Base-by-base conservation (phyloP, 2,113 vertebrate genomes). In the Caranx melampygus region DNA sequence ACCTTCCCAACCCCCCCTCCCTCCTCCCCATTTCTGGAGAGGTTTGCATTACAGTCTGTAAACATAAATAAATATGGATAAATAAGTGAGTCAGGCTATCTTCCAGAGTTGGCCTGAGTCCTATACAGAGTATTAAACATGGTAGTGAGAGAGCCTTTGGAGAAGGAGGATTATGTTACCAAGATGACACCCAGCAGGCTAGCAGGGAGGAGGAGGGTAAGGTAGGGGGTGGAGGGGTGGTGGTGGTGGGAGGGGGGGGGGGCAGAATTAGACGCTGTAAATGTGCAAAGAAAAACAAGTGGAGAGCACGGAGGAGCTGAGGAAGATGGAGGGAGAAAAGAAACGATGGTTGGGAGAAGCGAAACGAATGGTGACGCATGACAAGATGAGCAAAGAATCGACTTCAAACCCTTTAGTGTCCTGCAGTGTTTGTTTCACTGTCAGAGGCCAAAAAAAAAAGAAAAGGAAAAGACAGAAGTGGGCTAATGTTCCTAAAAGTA, bases 41-140 rank as follows among this genome's bases (percentile, higher is more conserved):
- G 76, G 58, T 62, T 69, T 13, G 21, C 33, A 14, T 74, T 34
- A 37, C 57, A 78, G 69, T 82, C 68, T 82, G 64, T 81, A 69
- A 91, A 86, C 84, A 78, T 33, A 89, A 89, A 92, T 92, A 92
- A 87, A 91, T 85, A 91, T 51, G 64, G 81, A 90, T 88, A 87
- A 80, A 87, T 91, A 90, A 72, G 6, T 73, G 72, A 83, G 35
- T 9, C 35, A 35, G 77, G 65, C 65, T 65, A 61, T 62, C 78
- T 85, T 73, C 81, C 85, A 82, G 74, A 82, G 79, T 79, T 5
- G 44, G 75, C 79, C 82, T 2, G 52, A 21, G 75, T 62, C 82
- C 66, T 60, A 42, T 65, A 79, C 75, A 86, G 63, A 79, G 63
- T 71, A 61, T 75, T 72, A 57, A 87, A 67, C 42, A 21, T 14